Evolutionary conservation across 2,888 invertebrate genomes (phyloP), one percentile per base, ranked within the genome.

Genomic region (Zygothrica quintamaculata): DNA sequence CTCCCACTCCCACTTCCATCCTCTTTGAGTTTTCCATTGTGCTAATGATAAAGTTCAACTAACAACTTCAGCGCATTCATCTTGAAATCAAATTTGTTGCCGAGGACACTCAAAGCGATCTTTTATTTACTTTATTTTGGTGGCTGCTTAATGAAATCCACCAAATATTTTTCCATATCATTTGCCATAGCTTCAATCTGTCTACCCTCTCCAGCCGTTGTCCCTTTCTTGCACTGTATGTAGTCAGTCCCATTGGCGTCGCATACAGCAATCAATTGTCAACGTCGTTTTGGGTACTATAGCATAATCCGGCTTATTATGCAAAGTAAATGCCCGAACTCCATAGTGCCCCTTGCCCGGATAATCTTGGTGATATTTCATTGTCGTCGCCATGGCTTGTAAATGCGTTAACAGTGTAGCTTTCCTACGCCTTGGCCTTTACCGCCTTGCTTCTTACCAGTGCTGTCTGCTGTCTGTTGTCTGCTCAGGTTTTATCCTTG

Each of bases 361-460:
- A 84, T 84, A 84, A 84, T 84, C 84, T 86, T 13, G 65, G 68
- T 66, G 80, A 87, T 84, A 87, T 87, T 85, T 84, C 86, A 84
- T 76, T 85, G 87, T 68, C 74, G 76, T 76, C 69, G 68, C 47
- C 60, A 52, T 64, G 62, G 62, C 82, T 87, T 84, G 88, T 80
- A 84, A 84, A 82, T 79, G 87, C 71, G 84, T 82, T 84, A 87
- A 85, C 87, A 79, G 86, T 55, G 56, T 46, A 61, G 58, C 80
- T 31, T 11, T 25, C 18, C 26, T 11, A 11, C 31, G 5, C 34
- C 26, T 39, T 15, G 31, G 31, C 48, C 11, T 8, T 5, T 5
- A 8, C 12, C 0, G 7, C n/a, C 3, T n/a, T n/a, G n/a, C n/a
- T n/a, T n/a, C n/a, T n/a, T n/a, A n/a, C n/a, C n/a, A n/a, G n/a